Conservation (phyloP, 2,888 invertebrate genomes). For the Lamproptera curius region DNA sequence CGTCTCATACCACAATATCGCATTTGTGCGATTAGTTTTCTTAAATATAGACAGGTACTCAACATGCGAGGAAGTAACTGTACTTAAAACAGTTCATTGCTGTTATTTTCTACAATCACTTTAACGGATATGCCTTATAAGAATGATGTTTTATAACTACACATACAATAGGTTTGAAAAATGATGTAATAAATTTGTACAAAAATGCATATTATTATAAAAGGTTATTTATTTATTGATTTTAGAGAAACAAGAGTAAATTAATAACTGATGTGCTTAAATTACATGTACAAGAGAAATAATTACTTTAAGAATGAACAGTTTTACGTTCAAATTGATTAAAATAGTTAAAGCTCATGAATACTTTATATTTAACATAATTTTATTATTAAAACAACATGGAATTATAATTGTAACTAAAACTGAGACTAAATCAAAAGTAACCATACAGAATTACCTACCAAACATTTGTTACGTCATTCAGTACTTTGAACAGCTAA, state of each 20-base stretch:
- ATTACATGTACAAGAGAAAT: slow-evolving; percentile 20
- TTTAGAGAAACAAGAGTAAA: slow-evolving; percentile 14
- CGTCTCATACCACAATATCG: slow-evolving; percentile 24
- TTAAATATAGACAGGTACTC: slow-evolving; percentile 31
- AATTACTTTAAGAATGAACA: slow-evolving; percentile 25
- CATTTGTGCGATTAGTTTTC: slow-evolving; percentile 29
- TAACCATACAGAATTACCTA: slow-evolving; percentile 41
- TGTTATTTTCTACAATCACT: slow-evolving; percentile 61
- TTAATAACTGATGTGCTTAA: slow-evolving; percentile 20
- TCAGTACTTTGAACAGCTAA: slow-evolving; percentile 75
- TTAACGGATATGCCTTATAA: slow-evolving; percentile 36
- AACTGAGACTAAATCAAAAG: slow-evolving; percentile 33
- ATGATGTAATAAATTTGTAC: neutral
- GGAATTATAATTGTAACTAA: slow-evolving; percentile 47
- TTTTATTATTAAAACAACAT: slow-evolving; percentile 32
- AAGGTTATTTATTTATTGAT: slow-evolving; percentile 1
- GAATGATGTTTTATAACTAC: slow-evolving; percentile 27
- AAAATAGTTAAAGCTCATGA: slow-evolving; percentile 51
- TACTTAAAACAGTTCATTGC: slow-evolving; percentile 43
- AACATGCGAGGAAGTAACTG: slow-evolving; percentile 63
- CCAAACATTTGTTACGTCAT: slow-evolving; percentile 67
- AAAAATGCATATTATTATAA: neutral
- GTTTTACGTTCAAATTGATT: slow-evolving; percentile 30
- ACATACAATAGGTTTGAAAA: slow-evolving; percentile 3
- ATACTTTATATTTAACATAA: slow-evolving; percentile 40